Evolutionary conservation across 2,797 vertebrate species (phyloP).

Genomic region (Apogon hyalosoma): DNA sequence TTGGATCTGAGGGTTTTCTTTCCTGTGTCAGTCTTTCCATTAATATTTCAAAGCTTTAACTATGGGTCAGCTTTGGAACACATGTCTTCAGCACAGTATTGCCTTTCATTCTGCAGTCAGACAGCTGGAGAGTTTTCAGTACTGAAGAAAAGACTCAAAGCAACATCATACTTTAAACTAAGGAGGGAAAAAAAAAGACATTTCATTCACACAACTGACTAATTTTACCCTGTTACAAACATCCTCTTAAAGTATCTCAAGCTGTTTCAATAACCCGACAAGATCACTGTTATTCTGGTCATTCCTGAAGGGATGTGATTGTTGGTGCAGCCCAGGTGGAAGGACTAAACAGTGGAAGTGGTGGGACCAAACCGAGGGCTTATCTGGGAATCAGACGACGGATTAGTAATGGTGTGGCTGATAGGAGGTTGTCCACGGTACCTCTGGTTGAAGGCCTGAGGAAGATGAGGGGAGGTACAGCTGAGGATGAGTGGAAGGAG

Average conservation of each 20-base stretch:
- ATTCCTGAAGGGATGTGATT: slow-evolving; percentile 24
- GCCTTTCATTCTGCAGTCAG: slow-evolving; percentile 56
- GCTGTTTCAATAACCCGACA: slow-evolving; percentile 24
- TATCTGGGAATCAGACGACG: slow-evolving; percentile 44
- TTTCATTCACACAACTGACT: background rate
- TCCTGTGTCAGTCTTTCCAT: slow-evolving; percentile 70
- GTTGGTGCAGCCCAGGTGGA: slow-evolving; percentile 20
- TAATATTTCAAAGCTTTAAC: slow-evolving; percentile 67
- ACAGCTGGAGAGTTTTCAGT: slow-evolving; percentile 48
- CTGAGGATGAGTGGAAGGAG: too few relatives aligned
- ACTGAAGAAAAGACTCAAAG: slow-evolving; percentile 33
- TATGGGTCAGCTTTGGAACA: slow-evolving; percentile 66
- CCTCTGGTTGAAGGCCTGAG: slow-evolving; percentile 6
- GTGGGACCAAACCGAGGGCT: slow-evolving; percentile 22
- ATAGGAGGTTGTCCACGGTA: slow-evolving; percentile 11
- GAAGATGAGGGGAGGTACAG: background rate
- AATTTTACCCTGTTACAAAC: slow-evolving; percentile 1
- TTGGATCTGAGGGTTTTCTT: slow-evolving; percentile 49
- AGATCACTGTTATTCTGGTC: slow-evolving; percentile 15
- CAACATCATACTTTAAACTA: slow-evolving; percentile 12
- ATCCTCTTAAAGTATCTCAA: slow-evolving; percentile 14
- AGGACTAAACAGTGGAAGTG: slow-evolving; percentile 24
- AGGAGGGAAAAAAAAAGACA: background rate
- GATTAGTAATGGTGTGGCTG: slow-evolving; percentile 31
- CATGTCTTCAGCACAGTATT: slow-evolving; percentile 64